These are phyloP conservation scores for Cervus canadensis DNA, from an alignment of 2,113 vertebrate species.

Conservation along the genomic window DNA sequence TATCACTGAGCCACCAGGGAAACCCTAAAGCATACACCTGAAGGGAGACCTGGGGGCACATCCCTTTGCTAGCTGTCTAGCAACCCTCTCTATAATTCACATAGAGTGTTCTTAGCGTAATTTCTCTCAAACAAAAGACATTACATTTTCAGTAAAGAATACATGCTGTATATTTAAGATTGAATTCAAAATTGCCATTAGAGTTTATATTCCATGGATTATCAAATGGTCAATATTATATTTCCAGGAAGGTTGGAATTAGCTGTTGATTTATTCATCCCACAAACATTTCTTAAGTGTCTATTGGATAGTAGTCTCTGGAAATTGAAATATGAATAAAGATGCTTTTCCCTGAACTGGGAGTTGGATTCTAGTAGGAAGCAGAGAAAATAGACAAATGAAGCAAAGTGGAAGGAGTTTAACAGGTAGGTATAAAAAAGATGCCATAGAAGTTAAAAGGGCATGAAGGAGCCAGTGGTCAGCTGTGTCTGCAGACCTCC, in stretches of 20 bases:
- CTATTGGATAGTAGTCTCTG: neutral
- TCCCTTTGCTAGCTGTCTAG: neutral
- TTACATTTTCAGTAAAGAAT: neutral
- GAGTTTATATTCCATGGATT: neutral
- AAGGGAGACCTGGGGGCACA: no score
- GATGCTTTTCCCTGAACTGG: neutral
- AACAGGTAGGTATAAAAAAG: neutral
- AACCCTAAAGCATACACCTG: neutral
- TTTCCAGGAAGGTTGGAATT: neutral
- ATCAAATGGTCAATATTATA: neutral
- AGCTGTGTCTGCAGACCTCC: neutral
- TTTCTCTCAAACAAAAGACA: neutral
- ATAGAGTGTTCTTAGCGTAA: neutral
- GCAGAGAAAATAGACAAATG: neutral
- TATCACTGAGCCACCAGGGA: neutral
- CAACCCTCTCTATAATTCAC: neutral
- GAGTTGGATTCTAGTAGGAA: neutral
- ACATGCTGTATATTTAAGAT: neutral
- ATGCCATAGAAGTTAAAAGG: neutral
- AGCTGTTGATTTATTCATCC: neutral
- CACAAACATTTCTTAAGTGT: neutral
- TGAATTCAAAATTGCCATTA: neutral
- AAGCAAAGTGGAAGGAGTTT: neutral
- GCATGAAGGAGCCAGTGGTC: neutral
- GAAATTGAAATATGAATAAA: slow-evolving; percentile 19